Evolutionary conservation across 2,113 vertebrate genomes (phyloP).

Genomic region (Telmatochromis sp.): DNA sequence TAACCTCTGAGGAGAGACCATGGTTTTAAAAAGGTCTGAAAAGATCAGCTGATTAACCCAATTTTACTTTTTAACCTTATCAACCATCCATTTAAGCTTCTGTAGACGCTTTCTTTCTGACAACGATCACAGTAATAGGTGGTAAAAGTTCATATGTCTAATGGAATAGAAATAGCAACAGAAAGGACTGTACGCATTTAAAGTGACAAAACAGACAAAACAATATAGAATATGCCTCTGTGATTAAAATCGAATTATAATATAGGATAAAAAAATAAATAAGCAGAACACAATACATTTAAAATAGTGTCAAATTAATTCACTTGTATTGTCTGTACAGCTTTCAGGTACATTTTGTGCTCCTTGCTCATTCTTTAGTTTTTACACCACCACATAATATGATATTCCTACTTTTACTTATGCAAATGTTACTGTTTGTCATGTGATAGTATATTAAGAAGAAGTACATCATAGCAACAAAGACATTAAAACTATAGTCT

Average conservation of each 20-base stretch:
- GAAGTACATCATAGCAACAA: neutral
- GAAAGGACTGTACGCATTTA: neutral
- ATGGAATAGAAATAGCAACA: neutral
- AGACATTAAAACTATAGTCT: neutral
- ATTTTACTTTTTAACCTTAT: neutral
- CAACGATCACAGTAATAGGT: neutral
- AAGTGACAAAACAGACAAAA: neutral
- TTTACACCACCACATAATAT: neutral
- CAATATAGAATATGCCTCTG: neutral
- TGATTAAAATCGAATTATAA: neutral
- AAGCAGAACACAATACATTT: neutral
- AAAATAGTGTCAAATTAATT: neutral
- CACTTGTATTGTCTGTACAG: neutral
- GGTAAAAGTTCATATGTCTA: neutral
- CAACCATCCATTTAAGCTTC: neutral
- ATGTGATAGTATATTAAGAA: neutral
- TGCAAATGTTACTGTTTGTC: neutral
- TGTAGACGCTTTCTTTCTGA: neutral
- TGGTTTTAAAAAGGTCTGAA: neutral
- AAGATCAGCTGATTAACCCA: neutral
- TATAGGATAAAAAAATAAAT: neutral
- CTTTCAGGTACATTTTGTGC: neutral
- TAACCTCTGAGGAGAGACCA: neutral
- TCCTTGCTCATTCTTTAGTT: neutral
- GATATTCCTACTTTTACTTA: neutral